Base-by-base conservation (phyloP, 2,888 invertebrate species). In the Seira sanloemensis region DNA sequence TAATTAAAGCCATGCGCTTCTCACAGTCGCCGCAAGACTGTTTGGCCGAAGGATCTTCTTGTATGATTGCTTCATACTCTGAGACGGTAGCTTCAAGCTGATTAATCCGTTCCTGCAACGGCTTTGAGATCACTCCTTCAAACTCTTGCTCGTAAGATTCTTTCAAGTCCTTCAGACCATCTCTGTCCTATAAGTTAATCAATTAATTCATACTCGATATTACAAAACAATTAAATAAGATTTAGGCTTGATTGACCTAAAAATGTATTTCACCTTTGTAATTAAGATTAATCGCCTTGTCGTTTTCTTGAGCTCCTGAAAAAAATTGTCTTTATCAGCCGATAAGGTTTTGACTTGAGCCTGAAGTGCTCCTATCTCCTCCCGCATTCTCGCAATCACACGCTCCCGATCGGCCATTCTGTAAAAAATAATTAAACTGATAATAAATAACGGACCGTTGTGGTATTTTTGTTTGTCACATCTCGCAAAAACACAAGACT, bases 71-170 rank as follows among this genome's bases (percentile, higher is more conserved):
- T 86, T 89, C 89, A 58, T 88, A 88, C 18, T 88, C 87, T 0
- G 68, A 24, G 7, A 89, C 83, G 1, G 87, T 73, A 2, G 65
- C 54, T 81, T 89, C 88, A 2, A 89, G 46, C 58, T 88, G 84
- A 46, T 25, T 68, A 69, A 88, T 87, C 69, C 89, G 74, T 21
- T 87, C 80, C 66, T 87, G 85, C 0, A 89, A 66, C n/a, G 87
- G 83, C 58, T 86, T 84, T 0, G 88, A 77, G 24, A 87, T 85
- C 2, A 86, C 54, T 19, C 85, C 88, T 62, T 86, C 87, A 21
- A 88, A 86, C 78, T 89, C 89, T 23, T 86, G 84, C 27, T 88
- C 88, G 50, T 88, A 89, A 0, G 89, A 89, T 18, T 89, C 89
- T 68, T 88, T 89, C 18, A 89, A 62, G 0, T 80, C 85, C 78